phyloP scores from a whole-genome alignment of 2,797 vertebrate genomes.

The Peromyscus eremicus region DNA sequence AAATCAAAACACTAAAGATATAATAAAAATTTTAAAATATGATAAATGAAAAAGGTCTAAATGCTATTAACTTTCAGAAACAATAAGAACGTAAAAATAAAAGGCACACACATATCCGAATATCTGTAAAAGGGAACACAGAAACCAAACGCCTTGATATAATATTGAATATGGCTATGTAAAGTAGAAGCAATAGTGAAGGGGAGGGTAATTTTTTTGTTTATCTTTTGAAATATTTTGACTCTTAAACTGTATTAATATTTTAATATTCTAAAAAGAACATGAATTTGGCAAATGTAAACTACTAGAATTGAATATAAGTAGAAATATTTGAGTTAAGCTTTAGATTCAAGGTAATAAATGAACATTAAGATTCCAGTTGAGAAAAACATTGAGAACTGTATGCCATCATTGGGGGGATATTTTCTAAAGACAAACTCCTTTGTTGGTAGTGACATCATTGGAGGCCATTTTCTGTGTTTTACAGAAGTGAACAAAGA shows the following conservation, averaged over 20 bases:
- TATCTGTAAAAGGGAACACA: not conserved
- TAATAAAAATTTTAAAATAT: not conserved
- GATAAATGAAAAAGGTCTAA: constrained; percentile 2
- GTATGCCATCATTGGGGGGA: not conserved
- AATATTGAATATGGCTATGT: not conserved
- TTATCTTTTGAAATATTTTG: constrained; percentile 35
- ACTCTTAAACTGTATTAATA: constrained; percentile 28
- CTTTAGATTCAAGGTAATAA: not conserved
- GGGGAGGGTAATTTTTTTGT: not conserved
- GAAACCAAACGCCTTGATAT: not conserved
- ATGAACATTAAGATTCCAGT: not conserved
- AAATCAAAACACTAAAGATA: not conserved
- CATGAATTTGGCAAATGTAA: constrained; percentile 28
- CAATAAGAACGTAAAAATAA: constrained; percentile 7
- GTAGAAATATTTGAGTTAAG: not conserved
- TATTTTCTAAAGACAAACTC: constrained; percentile 53
- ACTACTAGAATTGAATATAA: constrained; percentile 17
- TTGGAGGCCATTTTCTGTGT: constrained; percentile 42
- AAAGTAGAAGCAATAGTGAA: constrained; percentile 5
- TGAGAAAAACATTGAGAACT: constrained; percentile 24
- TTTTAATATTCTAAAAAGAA: constrained; percentile 12
- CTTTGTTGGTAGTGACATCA: not conserved
- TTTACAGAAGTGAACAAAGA: constrained; percentile 2
- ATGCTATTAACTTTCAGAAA: constrained; percentile 12
- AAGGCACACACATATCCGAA: not conserved